Conservation (phyloP, 2,888 invertebrate genomes). For the Eustalomyia histrio region DNA sequence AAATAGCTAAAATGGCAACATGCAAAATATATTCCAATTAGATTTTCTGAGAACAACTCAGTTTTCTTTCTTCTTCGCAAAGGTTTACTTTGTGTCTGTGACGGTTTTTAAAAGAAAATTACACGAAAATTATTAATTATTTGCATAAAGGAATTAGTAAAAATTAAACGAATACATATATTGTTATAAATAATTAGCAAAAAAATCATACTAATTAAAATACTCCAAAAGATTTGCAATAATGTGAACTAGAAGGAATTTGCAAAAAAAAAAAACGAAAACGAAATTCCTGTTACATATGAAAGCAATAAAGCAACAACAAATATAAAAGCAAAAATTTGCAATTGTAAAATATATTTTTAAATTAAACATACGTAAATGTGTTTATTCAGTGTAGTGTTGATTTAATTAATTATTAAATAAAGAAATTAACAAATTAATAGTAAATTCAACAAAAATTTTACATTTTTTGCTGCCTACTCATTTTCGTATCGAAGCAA, state of each 20-base stretch:
- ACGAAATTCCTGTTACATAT: conserved; percentile 14
- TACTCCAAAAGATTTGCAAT: too few relatives aligned
- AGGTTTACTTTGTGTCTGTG: conserved; percentile 17
- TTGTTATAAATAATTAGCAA: too few relatives aligned
- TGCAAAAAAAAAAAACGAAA: conserved; percentile 6
- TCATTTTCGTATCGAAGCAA: conserved; percentile 50
- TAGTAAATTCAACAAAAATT: conserved; percentile 10
- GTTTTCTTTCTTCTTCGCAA: conserved; percentile 49
- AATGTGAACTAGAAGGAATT: conserved; percentile 26
- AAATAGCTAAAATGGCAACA: too few relatives aligned
- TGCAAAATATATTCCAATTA: neutral
- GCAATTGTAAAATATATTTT: too few relatives aligned
- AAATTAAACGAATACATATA: neutral
- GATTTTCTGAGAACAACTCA: conserved; percentile 30
- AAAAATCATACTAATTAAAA: too few relatives aligned
- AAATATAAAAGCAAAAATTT: neutral
- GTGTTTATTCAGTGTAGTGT: too few relatives aligned
- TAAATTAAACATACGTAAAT: too few relatives aligned
- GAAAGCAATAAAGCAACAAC: conserved; percentile 3
- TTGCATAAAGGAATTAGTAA: conserved; percentile 5
- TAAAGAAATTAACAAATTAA: neutral
- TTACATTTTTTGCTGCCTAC: conserved; percentile 45
- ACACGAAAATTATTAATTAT: conserved; percentile 8
- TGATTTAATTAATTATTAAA: neutral
- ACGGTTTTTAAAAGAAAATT: conserved; percentile 21